phyloP scores from a whole-genome alignment of 2,797 vertebrate genomes.

The Phaenicophaeus curvirostris region DNA sequence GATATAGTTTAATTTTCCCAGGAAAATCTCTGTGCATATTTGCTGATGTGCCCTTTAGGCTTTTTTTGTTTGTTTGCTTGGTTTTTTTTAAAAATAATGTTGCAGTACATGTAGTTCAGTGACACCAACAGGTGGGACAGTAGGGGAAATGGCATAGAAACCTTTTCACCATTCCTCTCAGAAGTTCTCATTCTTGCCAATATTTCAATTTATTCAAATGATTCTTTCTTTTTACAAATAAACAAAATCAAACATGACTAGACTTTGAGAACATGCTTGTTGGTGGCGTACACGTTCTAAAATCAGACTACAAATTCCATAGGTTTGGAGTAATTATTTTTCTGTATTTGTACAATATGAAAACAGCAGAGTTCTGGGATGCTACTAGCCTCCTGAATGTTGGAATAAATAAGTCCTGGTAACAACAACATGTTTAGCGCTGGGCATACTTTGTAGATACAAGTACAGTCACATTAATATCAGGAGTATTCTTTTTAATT shows the following conservation, averaged over 20 bases:
- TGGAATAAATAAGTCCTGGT: neutral
- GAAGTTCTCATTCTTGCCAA: neutral
- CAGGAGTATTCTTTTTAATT: neutral
- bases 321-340: neutral
- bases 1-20: neutral
- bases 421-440: neutral
- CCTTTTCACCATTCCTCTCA: neutral
- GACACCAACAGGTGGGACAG: neutral
- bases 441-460: neutral
- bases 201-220: neutral
- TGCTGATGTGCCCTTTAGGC: neutral
- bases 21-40: neutral
- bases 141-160: neutral
- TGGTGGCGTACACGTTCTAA: neutral
- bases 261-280: neutral
- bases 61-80: neutral
- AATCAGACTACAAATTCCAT: neutral
- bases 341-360: neutral
- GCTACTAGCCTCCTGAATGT: neutral
- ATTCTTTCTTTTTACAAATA: neutral
- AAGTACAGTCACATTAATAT: neutral
- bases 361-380: neutral
- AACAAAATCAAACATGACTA: neutral
- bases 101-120: neutral
- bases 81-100: neutral